Conservation (phyloP, 2,888 invertebrate species). For the Eupithecia pulchellata region DNA sequence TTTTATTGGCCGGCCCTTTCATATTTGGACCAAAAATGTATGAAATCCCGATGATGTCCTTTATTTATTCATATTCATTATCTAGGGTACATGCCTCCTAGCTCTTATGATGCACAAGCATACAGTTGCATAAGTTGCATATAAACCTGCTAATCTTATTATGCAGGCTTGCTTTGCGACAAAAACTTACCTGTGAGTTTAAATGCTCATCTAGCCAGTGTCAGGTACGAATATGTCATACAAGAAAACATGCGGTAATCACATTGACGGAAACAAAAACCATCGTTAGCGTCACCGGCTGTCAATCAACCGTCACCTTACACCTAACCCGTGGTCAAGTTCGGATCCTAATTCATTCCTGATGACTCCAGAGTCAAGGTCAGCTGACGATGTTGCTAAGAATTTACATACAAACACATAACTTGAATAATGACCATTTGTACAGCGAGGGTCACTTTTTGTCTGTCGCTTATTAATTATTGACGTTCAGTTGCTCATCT, state of each 20-base stretch:
- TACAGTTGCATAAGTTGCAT: too few relatives aligned
- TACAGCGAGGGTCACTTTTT: slow-evolving; percentile 71
- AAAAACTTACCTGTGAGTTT: not conserved
- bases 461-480: slow-evolving; percentile 47
- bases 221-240: not conserved
- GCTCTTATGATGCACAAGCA: too few relatives aligned
- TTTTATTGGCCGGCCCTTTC: too few relatives aligned
- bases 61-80: too few relatives aligned
- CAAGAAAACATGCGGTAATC: slow-evolving; percentile 15
- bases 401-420: slow-evolving; percentile 76
- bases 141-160: too few relatives aligned
- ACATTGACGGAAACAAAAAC: slow-evolving; percentile 54
- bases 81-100: too few relatives aligned
- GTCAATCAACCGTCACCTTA: slow-evolving; percentile 71
- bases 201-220: not conserved
- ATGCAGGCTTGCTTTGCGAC: not conserved
- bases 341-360: slow-evolving; percentile 76
- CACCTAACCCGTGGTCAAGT: slow-evolving; percentile 78
- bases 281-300: slow-evolving; percentile 55
- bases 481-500: not conserved
- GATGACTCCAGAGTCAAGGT: slow-evolving; percentile 70
- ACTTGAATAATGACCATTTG: slow-evolving; percentile 71
- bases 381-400: slow-evolving; percentile 51
- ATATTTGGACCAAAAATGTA: too few relatives aligned
- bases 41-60: too few relatives aligned